Evolutionary conservation across 1,140 invertebrate species (phyloP).

Genomic region (Harlomillsia oculata): DNA sequence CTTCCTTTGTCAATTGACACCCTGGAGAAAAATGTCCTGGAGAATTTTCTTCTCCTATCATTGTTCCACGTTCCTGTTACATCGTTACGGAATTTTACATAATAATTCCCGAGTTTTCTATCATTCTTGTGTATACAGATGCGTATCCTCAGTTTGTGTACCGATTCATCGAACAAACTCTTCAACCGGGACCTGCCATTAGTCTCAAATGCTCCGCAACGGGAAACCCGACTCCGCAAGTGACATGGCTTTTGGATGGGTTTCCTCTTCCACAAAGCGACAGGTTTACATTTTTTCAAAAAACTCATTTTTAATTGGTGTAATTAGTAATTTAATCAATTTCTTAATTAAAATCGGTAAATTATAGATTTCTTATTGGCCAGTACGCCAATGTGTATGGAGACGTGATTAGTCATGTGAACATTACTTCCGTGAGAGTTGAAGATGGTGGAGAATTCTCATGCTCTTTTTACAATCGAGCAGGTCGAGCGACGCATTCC

Average conservation of each 20-base stretch:
- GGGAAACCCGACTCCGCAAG: slow-evolving; percentile 55
- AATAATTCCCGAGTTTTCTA: no score
- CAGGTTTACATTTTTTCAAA: slow-evolving; percentile 33
- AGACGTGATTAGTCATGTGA: slow-evolving; percentile 62
- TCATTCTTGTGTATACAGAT: slow-evolving; percentile 43
- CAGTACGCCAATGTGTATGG: slow-evolving; percentile 56
- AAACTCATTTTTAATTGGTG: neutral
- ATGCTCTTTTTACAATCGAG: slow-evolving; percentile 56
- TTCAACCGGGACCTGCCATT: slow-evolving; percentile 50
- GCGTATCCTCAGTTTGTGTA: slow-evolving; percentile 48
- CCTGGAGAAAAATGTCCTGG: no score
- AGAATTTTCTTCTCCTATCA: no score
- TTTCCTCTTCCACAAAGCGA: slow-evolving; percentile 50
- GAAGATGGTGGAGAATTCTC: slow-evolving; percentile 60
- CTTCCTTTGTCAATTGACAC: no score
- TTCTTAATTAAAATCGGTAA: neutral
- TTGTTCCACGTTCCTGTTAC: no score
- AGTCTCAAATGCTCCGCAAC: slow-evolving; percentile 54
- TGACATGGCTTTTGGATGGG: slow-evolving; percentile 50
- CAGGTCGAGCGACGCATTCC: slow-evolving; percentile 51
- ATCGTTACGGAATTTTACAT: no score
- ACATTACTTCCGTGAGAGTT: slow-evolving; percentile 57
- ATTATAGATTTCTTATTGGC: slow-evolving; percentile 51
- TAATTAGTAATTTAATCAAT: neutral
- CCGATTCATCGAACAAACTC: slow-evolving; percentile 50